Conservation (phyloP, 2,888 invertebrate species). For the Allacma fusca region DNA sequence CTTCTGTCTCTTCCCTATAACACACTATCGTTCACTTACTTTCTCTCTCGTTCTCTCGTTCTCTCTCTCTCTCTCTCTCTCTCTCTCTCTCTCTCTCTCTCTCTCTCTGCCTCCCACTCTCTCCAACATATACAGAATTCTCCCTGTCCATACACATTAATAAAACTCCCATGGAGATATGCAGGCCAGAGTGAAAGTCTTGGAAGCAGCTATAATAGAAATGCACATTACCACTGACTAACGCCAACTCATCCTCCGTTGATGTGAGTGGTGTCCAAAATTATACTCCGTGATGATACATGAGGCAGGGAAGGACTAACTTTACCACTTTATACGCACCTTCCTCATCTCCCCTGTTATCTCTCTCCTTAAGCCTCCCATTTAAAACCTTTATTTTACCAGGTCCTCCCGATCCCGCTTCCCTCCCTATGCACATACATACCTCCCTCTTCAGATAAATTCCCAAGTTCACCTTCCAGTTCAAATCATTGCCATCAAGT, state of each 20-base stretch:
- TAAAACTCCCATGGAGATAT: neutral
- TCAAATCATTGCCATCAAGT: slow-evolving; percentile 1
- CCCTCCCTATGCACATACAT: no score
- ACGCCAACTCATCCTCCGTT: neutral
- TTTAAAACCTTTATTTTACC: neutral
- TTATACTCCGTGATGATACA: neutral
- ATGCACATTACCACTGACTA: no score
- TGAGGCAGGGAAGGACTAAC: neutral
- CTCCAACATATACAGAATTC: neutral
- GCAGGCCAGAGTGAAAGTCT: no score
- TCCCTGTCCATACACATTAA: neutral
- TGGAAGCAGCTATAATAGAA: no score
- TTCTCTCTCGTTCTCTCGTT: neutral
- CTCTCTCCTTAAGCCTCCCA: neutral
- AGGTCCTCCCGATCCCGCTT: no score
- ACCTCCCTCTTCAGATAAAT: no score
- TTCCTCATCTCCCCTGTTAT: neutral
- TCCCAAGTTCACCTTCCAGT: neutral
- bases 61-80: neutral
- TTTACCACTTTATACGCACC: neutral
- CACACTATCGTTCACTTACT: neutral
- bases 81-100: neutral
- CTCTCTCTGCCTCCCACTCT: neutral
- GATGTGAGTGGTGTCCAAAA: neutral
- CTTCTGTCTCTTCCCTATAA: neutral